Percentiles rank a stretch among this genome's conserved stretches.
These are phyloP conservation scores for Pseudococcus jackbeardsleyi DNA, from an alignment of 2,888 invertebrate species.

Conservation along the genomic window DNA sequence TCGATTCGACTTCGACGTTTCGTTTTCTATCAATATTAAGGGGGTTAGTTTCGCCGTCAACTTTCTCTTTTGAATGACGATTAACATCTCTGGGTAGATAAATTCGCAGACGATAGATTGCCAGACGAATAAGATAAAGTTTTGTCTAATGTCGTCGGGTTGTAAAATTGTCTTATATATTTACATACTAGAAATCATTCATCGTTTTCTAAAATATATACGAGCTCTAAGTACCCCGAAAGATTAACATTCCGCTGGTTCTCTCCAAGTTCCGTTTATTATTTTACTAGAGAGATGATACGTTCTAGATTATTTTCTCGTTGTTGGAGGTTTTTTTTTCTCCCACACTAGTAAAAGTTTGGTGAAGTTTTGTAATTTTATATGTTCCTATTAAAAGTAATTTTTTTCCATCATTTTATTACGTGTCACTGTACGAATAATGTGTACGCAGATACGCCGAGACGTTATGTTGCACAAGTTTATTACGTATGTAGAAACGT, in stretches of 20 bases:
- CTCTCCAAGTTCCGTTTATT: constrained; percentile 21
- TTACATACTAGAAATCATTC: constrained; percentile 53
- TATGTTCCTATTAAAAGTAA: constrained; percentile 51
- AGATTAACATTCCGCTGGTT: constrained; percentile 40
- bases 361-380: constrained; percentile 49
- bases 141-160: constrained; percentile 43
- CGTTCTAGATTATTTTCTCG: constrained; percentile 49
- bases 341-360: neutral
- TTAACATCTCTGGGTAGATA: constrained; percentile 42
- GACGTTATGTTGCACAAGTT: constrained; percentile 28
- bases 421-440: constrained; percentile 51
- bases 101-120: constrained; percentile 51
- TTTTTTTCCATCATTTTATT: constrained; percentile 47
- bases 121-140: constrained; percentile 55
- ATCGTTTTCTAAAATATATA: constrained; percentile 56
- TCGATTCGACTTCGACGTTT: constrained; percentile 18
- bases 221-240: constrained; percentile 45
- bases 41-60: constrained; percentile 20
- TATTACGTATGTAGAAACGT: constrained; percentile 8
- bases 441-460: constrained; percentile 34
- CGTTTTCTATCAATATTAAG: constrained; percentile 17
- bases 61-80: constrained; percentile 56
- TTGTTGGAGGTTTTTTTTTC: constrained; percentile 27
- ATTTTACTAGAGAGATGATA: constrained; percentile 46
- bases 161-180: constrained; percentile 48